Base-by-base conservation (phyloP, 2,113 vertebrate species). In the Vulpes lagopus region DNA sequence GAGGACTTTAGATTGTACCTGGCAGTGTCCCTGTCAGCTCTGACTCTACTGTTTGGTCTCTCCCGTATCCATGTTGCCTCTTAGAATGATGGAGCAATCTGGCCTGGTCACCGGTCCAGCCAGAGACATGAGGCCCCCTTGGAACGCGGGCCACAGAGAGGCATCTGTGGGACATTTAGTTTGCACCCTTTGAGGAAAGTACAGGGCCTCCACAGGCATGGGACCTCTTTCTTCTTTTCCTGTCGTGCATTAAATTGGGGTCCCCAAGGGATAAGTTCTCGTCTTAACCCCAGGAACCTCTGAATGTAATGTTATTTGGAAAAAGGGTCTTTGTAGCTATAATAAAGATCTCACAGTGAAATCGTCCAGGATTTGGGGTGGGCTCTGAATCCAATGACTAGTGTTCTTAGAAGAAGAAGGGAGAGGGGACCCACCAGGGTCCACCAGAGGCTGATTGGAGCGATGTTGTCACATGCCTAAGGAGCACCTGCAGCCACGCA, bases 371-470 rank as follows among this genome's bases (percentile, higher is more conserved):
- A 11, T 73, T 59, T 38, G 0, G 1, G 19, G 3, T 11, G 60
- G 51, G 30, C 9, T 0, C 60, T 20, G 19, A 23, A 15, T 51
- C 81, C 81, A 22, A 3, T 35, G 60, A 85, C 16, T 12, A 15
- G 69, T 16, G 35, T 69, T 32, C 89, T 67, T 32, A 1, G 11
- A 32, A 55, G 59, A 83, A 27, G 25, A 78, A 51, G 80, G 27
- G n/a, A 11, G 11, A 30, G 35, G n/a, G 57, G 17, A 25, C 8
- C 5, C 17, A 38, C 2, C 9, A 32, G 22, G 53, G 16, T 43
- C 43, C 43, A 1, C 1, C 0, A 4, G 59, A 74, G 67, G 57
- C 74, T 59, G 38, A 3, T 11, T 1, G 19, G 25, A 25, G 1
- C 8, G 35, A 35, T 30, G 22, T 1, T 2, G 11, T 11, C 94